Evolutionary conservation across 2,888 invertebrate species (phyloP), one percentile per base, ranked within the genome.

Genomic region (Drosophila pseudotalamancana): DNA sequence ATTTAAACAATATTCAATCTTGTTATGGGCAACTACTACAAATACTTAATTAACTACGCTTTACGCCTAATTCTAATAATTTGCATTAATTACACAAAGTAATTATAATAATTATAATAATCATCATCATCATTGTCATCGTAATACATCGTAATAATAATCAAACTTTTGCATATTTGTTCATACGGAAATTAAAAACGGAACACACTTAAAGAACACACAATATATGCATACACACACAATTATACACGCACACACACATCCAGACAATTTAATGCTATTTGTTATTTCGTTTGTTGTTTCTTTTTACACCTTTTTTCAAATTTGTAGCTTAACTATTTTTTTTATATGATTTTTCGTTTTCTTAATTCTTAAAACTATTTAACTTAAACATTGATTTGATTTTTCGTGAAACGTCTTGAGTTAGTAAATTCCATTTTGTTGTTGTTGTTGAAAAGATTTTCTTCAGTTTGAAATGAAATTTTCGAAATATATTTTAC

Each of bases 301-400:
- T 57, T 46, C 53, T 45, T 53, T 54, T 45, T 59, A 59, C 59
- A 59, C 11, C 48, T 62, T 31, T 48, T 61, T 72, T 59, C 42
- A 27, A 49, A 40, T 77, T 51, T 56, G 5, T 37, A 40, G 64
- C 61, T 67, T 72, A 69, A 64, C 43, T 73, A 75, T 23, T 55
- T 43, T 59, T 65, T 35, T 12, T 34, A 42, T 53, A 4, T 53
- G 54, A 21, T 54, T 39, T 62, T 54, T 19, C 23, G 25, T 39
- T 46, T 49, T 43, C 62, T 61, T 53, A 31, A 14, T 14, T 12
- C 83, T 86, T 84, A 88, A 84, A 87, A 88, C 82, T 88, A 85
- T 88, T 84, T 83, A 88, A 89, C 88, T 88, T 86, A 87, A 83
- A 88, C 72, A 73, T 80, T 74, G 80, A 84, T 84, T 86, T 82